These are phyloP conservation scores for Pseudorectes ferrugineus DNA, from an alignment of 2,113 vertebrate genomes.

Conservation along the genomic window DNA sequence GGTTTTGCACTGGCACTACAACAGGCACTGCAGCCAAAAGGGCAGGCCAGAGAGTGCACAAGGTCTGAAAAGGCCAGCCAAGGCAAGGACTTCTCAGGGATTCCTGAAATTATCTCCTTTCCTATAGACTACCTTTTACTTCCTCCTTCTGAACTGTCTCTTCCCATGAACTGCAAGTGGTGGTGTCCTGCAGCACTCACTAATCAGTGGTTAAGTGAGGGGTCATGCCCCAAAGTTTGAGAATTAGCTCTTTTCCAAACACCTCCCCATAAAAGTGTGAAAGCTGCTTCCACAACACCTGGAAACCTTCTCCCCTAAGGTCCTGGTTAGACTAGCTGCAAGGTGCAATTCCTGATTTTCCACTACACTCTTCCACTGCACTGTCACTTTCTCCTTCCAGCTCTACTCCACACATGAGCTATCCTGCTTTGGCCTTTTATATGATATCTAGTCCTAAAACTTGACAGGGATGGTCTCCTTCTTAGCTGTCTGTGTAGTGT, in stretches of 20 bases:
- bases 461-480: background rate
- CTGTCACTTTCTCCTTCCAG: background rate
- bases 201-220: background rate
- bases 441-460: background rate
- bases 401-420: background rate
- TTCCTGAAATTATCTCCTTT: background rate
- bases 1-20: background rate
- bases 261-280: background rate
- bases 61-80: background rate
- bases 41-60: background rate
- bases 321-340: background rate
- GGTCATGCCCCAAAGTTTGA: background rate
- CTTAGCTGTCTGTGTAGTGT: background rate
- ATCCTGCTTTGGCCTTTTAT: background rate
- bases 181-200: background rate
- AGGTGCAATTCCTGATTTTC: background rate
- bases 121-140: background rate
- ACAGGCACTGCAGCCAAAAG: background rate
- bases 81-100: background rate
- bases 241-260: background rate
- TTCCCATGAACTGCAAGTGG: background rate
- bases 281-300: background rate
- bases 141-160: background rate
- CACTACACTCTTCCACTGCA: background rate
- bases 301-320: background rate